Evolutionary conservation across 2,113 vertebrate species (phyloP).

Genomic region (Triplophysa tibetana): DNA sequence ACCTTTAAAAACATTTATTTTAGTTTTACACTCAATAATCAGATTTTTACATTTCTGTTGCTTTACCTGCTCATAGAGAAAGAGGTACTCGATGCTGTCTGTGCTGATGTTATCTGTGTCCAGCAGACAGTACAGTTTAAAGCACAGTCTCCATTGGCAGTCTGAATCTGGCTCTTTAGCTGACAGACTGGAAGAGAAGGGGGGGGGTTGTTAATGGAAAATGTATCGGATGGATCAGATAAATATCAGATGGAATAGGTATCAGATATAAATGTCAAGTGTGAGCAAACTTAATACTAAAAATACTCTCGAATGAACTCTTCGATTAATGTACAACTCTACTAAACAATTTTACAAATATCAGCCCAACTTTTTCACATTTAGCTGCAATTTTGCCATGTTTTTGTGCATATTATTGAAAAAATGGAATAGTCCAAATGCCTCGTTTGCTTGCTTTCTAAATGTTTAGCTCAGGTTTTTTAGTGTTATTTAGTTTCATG

Average conservation of each 20-base stretch:
- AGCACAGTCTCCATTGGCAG: conserved; percentile 81
- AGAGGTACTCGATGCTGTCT: conserved; percentile 86
- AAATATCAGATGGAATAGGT: not conserved
- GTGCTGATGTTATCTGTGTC: conserved; percentile 84
- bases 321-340: not conserved
- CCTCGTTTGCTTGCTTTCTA: not conserved
- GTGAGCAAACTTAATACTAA: not conserved
- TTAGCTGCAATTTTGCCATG: not conserved
- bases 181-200: conserved; percentile 69
- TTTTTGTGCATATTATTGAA: not conserved
- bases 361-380: not conserved
- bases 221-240: not conserved
- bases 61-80: conserved; percentile 91
- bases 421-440: not conserved
- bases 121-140: conserved; percentile 90
- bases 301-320: not conserved
- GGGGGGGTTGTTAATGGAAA: conserved; percentile 12
- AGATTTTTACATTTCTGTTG: not conserved
- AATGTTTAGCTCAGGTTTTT: not conserved
- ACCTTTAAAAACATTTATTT: too few relatives aligned
- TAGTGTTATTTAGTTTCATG: too few relatives aligned
- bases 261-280: not conserved
- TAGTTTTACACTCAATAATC: not conserved
- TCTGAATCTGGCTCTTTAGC: conserved; percentile 75
- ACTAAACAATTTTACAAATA: not conserved